Conservation (phyloP, 2,113 vertebrate genomes). For the Trochalopteron elliotii region DNA sequence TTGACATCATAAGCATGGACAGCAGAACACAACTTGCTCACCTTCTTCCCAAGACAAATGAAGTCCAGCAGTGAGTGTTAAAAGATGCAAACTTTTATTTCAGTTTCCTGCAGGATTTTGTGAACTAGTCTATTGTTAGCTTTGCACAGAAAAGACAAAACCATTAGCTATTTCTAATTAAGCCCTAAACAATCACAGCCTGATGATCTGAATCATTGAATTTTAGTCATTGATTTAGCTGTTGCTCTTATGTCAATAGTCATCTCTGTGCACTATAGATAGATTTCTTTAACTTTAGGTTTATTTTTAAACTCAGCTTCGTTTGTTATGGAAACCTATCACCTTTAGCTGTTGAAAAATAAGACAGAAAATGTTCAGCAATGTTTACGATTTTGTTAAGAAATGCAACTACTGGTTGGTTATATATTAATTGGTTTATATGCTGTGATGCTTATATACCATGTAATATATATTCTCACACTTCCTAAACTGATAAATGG, state of each 20-base stretch:
- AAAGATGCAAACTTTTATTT: neutral
- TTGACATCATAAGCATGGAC: neutral
- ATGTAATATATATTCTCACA: neutral
- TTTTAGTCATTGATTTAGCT: neutral
- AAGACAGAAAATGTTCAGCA: neutral
- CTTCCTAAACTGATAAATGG: neutral
- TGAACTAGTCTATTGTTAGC: neutral
- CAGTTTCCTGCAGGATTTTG: neutral
- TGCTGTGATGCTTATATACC: neutral
- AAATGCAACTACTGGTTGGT: neutral
- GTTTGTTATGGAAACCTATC: neutral
- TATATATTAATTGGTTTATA: neutral
- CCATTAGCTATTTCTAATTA: neutral
- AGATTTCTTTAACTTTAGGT: neutral
- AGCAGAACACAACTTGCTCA: neutral
- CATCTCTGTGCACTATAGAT: neutral
- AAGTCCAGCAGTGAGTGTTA: neutral
- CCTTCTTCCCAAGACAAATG: neutral
- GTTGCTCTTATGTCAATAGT: neutral
- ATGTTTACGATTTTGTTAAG: neutral
- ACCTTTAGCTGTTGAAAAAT: neutral
- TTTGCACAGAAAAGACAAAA: slow-evolving; percentile 14
- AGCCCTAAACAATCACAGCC: neutral
- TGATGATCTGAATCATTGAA: neutral
- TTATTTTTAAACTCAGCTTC: neutral